Evolutionary conservation across 1,140 invertebrate genomes (phyloP).

Genomic region (Daktulosphaira vitifoliae): DNA sequence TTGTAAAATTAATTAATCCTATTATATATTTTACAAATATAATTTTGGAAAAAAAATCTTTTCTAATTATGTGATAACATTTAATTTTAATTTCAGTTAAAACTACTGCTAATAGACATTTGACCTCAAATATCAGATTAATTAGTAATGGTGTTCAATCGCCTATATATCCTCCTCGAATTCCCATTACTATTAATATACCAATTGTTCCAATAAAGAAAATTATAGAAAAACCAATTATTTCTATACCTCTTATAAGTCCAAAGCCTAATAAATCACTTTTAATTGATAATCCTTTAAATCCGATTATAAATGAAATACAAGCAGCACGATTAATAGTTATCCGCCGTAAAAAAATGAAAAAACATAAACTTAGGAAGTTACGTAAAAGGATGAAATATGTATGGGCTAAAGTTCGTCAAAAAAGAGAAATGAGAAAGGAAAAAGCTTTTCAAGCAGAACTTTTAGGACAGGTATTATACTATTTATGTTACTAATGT

Average conservation of each 20-base stretch:
- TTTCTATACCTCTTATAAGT: conserved; percentile 9
- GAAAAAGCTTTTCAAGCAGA: conserved; percentile 64
- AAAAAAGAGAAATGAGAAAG: conserved; percentile 57
- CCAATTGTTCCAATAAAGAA: background rate
- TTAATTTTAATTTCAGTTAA: conserved; percentile 5
- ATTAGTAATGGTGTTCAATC: background rate
- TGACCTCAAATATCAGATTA: background rate
- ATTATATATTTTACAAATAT: too few species aligned
- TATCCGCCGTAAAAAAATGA: conserved; percentile 75
- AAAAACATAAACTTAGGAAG: conserved; percentile 72
- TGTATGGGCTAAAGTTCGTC: conserved; percentile 59
- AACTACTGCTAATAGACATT: conserved; percentile 9
- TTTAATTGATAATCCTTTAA: conserved; percentile 5
- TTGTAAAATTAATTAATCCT: too few species aligned
- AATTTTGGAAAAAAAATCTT: too few species aligned
- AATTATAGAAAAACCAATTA: conserved; percentile 8
- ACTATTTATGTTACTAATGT: background rate
- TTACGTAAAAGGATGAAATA: conserved; percentile 66
- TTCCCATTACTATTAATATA: conserved; percentile 20
- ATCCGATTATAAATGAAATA: conserved; percentile 45
- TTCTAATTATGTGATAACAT: too few species aligned
- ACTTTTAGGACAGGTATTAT: conserved; percentile 16
- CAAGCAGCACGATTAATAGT: conserved; percentile 63
- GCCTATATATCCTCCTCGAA: background rate
- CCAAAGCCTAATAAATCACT: conserved; percentile 1